Evolutionary conservation across 2,888 invertebrate species (phyloP).

Genomic region (Aphodius granarius): DNA sequence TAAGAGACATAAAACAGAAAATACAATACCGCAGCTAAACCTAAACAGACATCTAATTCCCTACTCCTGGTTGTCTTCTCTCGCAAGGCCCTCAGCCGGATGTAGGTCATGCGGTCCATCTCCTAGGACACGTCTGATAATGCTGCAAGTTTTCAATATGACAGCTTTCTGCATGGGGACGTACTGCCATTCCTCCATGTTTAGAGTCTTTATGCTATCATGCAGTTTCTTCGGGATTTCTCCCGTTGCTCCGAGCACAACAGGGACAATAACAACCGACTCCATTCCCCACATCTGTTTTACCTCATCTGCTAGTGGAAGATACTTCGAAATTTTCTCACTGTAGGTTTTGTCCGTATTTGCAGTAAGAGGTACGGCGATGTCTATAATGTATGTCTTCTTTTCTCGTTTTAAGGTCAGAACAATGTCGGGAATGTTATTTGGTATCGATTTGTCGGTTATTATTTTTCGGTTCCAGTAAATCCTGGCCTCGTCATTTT

Average conservation of each 20-base stretch:
- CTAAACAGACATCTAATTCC: no score
- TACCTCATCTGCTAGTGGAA: slow-evolving; percentile 14
- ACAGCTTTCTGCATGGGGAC: no score
- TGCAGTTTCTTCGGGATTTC: slow-evolving; percentile 9
- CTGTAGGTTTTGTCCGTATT: slow-evolving; percentile 1
- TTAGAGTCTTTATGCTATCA: neutral
- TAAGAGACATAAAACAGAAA: no score
- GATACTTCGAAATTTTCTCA: slow-evolving; percentile 16
- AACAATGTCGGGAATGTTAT: slow-evolving; percentile 17
- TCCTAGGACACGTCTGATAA: no score
- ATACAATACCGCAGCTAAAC: no score
- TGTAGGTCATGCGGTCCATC: no score
- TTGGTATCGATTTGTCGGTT: slow-evolving; percentile 8
- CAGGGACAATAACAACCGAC: slow-evolving; percentile 7
- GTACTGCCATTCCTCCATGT: no score
- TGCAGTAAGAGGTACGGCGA: slow-evolving; percentile 6
- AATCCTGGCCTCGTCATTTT: neutral
- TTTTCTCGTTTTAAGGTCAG: neutral
- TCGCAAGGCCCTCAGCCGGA: no score
- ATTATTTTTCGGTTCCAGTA: slow-evolving; percentile 16
- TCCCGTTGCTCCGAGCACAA: slow-evolving; percentile 18
- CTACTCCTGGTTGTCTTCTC: no score
- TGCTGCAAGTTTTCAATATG: no score
- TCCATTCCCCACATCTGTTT: slow-evolving; percentile 9
- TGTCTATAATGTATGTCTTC: slow-evolving; percentile 13